These are phyloP conservation scores for Cirrhinus mrigala DNA, from an alignment of 2,797 vertebrate genomes.

Conservation along the genomic window DNA sequence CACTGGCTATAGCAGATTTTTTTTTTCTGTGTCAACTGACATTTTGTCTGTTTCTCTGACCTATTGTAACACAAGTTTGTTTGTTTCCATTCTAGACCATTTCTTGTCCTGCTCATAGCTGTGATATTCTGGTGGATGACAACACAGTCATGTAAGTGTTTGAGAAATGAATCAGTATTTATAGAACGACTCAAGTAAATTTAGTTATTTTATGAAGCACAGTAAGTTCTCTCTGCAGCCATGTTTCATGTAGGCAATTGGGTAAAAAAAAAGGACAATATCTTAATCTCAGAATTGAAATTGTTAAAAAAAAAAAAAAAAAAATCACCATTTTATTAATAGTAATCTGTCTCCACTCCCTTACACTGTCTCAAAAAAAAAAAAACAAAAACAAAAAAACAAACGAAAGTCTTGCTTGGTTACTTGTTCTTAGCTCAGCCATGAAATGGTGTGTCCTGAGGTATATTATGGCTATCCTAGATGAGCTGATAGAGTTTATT, in stretches of 20 bases:
- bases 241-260: background rate
- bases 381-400: too few species aligned
- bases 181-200: background rate
- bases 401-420: background rate
- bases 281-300: background rate
- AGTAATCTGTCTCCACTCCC: background rate
- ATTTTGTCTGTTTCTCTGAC: constrained; percentile 12
- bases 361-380: too few species aligned
- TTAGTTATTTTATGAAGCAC: background rate
- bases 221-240: background rate
- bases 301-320: too few species aligned
- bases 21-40: background rate
- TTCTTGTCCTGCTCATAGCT: constrained; percentile 99
- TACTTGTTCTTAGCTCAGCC: background rate
- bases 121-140: constrained; percentile 99
- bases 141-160: constrained; percentile 99
- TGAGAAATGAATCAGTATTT: constrained; percentile 4
- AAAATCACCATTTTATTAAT: too few species aligned
- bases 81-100: constrained; percentile 86
- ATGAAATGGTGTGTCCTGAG: background rate
- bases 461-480: constrained; percentile 25
- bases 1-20: background rate
- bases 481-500: constrained; percentile 38
- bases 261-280: background rate
- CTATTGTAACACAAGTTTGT: constrained; percentile 50